Percentiles rank a stretch among this genome's conserved stretches.
These are phyloP conservation scores for Pogonomyrmex barbatus DNA, from an alignment of 1,140 invertebrate genomes.

Conservation along the genomic window DNA sequence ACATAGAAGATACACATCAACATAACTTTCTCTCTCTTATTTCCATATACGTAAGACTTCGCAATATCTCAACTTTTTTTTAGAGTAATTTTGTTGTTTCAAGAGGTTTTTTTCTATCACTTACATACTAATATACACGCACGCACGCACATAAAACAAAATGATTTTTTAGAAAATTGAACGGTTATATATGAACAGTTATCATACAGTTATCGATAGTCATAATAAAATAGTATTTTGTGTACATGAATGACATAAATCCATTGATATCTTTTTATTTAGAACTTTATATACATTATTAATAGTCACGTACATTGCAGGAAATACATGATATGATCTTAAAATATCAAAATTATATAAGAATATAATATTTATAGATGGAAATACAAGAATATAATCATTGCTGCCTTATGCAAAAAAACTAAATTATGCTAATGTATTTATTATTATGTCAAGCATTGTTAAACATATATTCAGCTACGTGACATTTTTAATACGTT, in stretches of 20 bases:
- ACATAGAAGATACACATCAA: conserved; percentile 1
- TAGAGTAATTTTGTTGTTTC: background rate
- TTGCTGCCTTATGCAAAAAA: conserved; percentile 6
- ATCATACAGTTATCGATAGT: background rate
- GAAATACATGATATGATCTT: conserved; percentile 4
- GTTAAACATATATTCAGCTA: background rate
- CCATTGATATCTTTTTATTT: conserved; percentile 58
- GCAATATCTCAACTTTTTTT: conserved; percentile 11
- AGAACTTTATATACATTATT: conserved; percentile 65
- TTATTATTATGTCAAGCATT: background rate
- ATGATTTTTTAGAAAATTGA: background rate
- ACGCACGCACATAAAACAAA: background rate
- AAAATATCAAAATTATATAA: conserved; percentile 40
- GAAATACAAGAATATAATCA: conserved; percentile 33
- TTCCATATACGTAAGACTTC: conserved; percentile 6
- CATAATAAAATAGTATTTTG: conserved; percentile 8
- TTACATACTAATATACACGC: no score
- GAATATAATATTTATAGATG: background rate
- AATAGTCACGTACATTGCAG: conserved; percentile 12
- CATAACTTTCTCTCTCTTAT: background rate
- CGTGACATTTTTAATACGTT: background rate
- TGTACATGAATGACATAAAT: conserved; percentile 25
- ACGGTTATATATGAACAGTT: background rate
- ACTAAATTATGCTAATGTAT: background rate
- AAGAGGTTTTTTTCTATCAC: background rate